Evolutionary conservation across 2,888 invertebrate species (phyloP).

Genomic region (Elegia similella): DNA sequence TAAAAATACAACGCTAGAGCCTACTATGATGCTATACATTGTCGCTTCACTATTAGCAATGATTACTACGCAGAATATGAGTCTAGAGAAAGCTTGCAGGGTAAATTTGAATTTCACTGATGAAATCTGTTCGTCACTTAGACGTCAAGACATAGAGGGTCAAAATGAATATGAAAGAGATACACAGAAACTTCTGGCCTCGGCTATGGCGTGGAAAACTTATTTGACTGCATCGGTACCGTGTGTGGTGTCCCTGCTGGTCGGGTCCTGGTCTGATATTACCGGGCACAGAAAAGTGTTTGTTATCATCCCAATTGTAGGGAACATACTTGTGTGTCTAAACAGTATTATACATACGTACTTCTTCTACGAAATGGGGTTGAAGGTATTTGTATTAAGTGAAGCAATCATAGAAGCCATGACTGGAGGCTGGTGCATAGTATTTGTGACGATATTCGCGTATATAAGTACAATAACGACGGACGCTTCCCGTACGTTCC

Average conservation of each 20-base stretch:
- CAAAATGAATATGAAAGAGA: conserved; percentile 76
- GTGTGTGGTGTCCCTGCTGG: conserved; percentile 87
- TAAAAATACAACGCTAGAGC: conserved; percentile 59
- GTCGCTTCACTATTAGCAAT: conserved; percentile 71
- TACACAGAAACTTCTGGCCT: conserved; percentile 86
- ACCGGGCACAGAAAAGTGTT: conserved; percentile 86
- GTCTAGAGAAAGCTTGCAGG: conserved; percentile 91
- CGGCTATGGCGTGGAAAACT: conserved; percentile 89
- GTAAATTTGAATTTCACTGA: conserved; percentile 88
- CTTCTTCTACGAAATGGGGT: conserved; percentile 86
- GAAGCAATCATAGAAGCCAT: conserved; percentile 89
- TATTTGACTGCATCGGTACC: conserved; percentile 90
- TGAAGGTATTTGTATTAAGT: conserved; percentile 87
- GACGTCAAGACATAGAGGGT: conserved; percentile 82
- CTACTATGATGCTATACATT: conserved; percentile 51
- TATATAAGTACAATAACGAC: conserved; percentile 92
- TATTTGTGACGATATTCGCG: conserved; percentile 90
- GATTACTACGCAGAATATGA: conserved; percentile 89
- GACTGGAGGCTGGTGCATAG: conserved; percentile 90
- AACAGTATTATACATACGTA: conserved; percentile 89
- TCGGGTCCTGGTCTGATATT: conserved; percentile 88
- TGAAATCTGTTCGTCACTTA: conserved; percentile 87
- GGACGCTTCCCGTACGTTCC: conserved; percentile 87
- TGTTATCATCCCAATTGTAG: conserved; percentile 86
- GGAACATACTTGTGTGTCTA: conserved; percentile 86